Evolutionary conservation across 2,888 invertebrate genomes (phyloP), one percentile per base, ranked within the genome.

Genomic region (Pyrrhosoma nymphula): DNA sequence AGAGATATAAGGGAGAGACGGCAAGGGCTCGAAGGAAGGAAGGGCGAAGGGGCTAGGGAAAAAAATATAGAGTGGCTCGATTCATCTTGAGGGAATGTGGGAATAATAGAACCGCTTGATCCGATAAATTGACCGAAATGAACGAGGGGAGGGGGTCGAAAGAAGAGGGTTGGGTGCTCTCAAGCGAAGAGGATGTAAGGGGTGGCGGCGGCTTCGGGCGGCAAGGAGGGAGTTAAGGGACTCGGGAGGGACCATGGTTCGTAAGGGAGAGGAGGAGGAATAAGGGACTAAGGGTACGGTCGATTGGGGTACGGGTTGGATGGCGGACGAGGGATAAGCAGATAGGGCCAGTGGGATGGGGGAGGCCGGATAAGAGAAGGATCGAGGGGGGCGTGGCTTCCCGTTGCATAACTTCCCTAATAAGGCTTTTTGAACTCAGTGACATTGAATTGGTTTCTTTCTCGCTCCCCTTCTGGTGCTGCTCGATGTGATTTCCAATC

Each of bases 51-150:
- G 82, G 4, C 8, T 20, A 8, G 56, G 56, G 90, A 8, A 60
- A 91, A 91, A 91, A 91, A 91, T 91, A 93, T 93, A 93, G n/a
- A 93, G 93, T 93, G 63, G 69, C 93, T n/a, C 93, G 93, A 93
- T 75, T 93, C 93, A 69, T 93, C 93, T 93, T 93, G 47, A 47
- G 93, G 93, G 93, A 93, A 93, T 93, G 93, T 93, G 93, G 93
- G 93, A 93, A 93, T 75, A 93, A 93, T 93, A 63, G 93, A 93
- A 93, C 75, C 93, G 69, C 93, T 93, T 93, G 93, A 93, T 93
- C 93, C 93, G 93, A 93, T 93, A 93, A 93, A 93, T 93, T 93
- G 93, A 93, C 75, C 93, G 93, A 93, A 93, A 93, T 93, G 93
- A 93, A 93, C 93, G 93, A 93, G 91, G 35, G 60, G 26, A 20